Evolutionary conservation across 2,113 vertebrate species (phyloP).

Genomic region (Tenrec ecaudatus): DNA sequence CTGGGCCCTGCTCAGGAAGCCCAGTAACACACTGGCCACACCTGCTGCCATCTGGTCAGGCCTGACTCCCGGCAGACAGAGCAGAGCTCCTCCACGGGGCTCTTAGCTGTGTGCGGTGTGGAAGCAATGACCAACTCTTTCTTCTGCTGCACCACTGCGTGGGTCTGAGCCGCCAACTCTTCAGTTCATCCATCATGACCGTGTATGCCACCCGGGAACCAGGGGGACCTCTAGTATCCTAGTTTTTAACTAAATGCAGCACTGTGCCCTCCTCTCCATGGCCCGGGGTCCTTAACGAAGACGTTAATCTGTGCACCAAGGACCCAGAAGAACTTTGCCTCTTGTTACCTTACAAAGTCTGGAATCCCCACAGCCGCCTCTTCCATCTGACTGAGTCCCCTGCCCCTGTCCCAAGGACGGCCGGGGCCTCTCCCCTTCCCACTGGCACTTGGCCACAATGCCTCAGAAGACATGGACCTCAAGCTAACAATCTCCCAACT

Average conservation of each 20-base stretch:
- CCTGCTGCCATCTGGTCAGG: background rate
- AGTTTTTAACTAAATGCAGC: background rate
- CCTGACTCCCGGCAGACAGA: background rate
- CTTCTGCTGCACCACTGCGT: background rate
- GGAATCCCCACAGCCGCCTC: background rate
- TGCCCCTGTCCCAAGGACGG: background rate
- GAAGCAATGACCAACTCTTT: background rate
- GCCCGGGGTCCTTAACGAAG: background rate
- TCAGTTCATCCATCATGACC: background rate
- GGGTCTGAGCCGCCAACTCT: background rate
- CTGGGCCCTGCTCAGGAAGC: background rate
- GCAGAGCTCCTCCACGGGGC: background rate
- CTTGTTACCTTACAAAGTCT: background rate
- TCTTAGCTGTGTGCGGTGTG: background rate
- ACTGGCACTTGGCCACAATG: constrained; percentile 63
- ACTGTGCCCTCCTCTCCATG: background rate
- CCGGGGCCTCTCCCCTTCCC: constrained; percentile 44
- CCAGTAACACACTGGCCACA: background rate
- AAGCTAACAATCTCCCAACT: constrained; percentile 69
- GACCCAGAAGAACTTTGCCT: background rate
- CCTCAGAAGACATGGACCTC: constrained; percentile 81
- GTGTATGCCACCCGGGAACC: background rate
- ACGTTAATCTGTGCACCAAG: background rate
- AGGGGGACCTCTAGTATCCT: constrained; percentile 9
- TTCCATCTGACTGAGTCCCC: background rate